Conservation (phyloP, 2,113 vertebrate species). For the Boleophthalmus pectinirostris region DNA sequence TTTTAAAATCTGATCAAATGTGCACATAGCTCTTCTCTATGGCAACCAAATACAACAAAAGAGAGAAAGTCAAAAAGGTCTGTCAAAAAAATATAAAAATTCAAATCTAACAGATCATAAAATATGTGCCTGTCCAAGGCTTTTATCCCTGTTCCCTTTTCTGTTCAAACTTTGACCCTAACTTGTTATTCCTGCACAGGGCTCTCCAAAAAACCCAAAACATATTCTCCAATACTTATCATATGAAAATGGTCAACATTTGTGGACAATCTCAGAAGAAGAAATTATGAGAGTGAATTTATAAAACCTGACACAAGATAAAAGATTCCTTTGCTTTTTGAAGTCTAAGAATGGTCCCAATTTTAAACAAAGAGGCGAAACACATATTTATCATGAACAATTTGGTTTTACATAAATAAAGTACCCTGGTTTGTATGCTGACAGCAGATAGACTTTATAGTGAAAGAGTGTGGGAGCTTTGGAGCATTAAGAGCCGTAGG, state of each 20-base stretch:
- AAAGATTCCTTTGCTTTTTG: slow-evolving; percentile 30
- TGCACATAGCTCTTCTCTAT: background rate
- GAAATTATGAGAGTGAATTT: slow-evolving; percentile 17
- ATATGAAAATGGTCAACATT: slow-evolving; percentile 12
- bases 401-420: slow-evolving; percentile 44
- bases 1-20: background rate
- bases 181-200: slow-evolving; percentile 6
- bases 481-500: slow-evolving; percentile 39
- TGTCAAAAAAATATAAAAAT: background rate
- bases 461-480: slow-evolving; percentile 17
- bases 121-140: background rate
- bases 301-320: slow-evolving; percentile 22
- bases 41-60: background rate
- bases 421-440: slow-evolving; percentile 48
- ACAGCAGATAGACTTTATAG: slow-evolving; percentile 25
- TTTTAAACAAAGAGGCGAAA: slow-evolving; percentile 17
- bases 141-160: background rate
- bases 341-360: slow-evolving; percentile 32
- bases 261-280: background rate
- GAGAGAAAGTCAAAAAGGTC: background rate
- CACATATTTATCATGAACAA: slow-evolving; percentile 39
- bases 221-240: background rate
- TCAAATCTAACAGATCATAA: background rate
- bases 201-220: slow-evolving; percentile 3
- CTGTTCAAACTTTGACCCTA: background rate